These are phyloP conservation scores for Drosophila dives DNA, from an alignment of 2,888 invertebrate species.

Conservation along the genomic window DNA sequence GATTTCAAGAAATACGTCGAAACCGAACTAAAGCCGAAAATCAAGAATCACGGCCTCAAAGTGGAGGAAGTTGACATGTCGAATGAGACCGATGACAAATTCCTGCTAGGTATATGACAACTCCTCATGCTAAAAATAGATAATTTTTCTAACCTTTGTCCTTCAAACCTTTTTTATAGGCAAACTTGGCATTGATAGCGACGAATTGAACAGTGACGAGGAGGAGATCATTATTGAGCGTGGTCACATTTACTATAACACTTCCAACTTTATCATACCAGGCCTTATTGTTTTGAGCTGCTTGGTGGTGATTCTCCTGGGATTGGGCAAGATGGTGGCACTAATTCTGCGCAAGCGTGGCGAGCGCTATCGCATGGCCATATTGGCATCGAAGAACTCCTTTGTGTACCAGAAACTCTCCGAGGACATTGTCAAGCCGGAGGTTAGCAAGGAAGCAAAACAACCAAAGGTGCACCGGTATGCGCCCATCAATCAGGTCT, in stretches of 20 bases:
- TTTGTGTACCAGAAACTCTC: slow-evolving; percentile 92
- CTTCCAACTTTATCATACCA: slow-evolving; percentile 87
- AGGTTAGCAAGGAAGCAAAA: slow-evolving; percentile 85
- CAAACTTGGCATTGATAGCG: slow-evolving; percentile 76
- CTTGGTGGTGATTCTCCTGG: slow-evolving; percentile 86
- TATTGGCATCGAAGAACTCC: slow-evolving; percentile 84
- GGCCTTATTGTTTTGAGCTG: slow-evolving; percentile 87
- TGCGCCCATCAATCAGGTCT: slow-evolving; percentile 86
- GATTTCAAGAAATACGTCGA: slow-evolving; percentile 44
- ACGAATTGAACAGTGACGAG: slow-evolving; percentile 74
- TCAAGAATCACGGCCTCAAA: slow-evolving; percentile 78
- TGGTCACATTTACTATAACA: slow-evolving; percentile 84
- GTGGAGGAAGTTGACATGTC: slow-evolving; percentile 81
- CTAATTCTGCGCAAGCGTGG: slow-evolving; percentile 86
- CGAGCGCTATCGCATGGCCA: slow-evolving; percentile 85
- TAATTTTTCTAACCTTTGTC: not conserved
- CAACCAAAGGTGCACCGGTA: slow-evolving; percentile 89
- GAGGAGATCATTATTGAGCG: slow-evolving; percentile 84
- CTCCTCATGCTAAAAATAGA: too few relatives aligned
- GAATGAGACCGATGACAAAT: slow-evolving; percentile 81
- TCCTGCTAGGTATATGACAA: slow-evolving; percentile 77
- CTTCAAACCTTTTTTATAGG: slow-evolving; percentile 56
- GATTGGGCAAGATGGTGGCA: slow-evolving; percentile 86
- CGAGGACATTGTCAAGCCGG: slow-evolving; percentile 89
- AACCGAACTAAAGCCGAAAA: slow-evolving; percentile 59